phyloP scores from a whole-genome alignment of 2,113 vertebrate species.

The Anseranas semipalmata region DNA sequence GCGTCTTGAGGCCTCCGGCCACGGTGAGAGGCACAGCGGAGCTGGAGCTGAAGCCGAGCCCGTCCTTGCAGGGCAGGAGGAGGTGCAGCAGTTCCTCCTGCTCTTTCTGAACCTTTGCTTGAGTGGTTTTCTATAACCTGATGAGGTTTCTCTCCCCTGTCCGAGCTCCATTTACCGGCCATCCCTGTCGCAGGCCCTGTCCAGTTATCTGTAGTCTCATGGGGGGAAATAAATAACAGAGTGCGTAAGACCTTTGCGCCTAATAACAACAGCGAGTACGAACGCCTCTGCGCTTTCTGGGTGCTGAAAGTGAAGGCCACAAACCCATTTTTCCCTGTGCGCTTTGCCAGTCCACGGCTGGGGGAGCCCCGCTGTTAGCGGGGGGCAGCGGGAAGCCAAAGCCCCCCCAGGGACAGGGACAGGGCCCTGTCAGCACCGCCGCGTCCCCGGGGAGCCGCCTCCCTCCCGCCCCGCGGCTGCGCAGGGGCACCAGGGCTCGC shows the following conservation, averaged over 20 bases:
- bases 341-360: background rate
- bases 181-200: too few relatives aligned
- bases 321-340: too few relatives aligned
- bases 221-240: background rate
- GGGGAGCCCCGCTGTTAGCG: too few relatives aligned
- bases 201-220: background rate
- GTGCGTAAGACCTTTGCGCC: background rate
- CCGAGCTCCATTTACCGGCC: background rate
- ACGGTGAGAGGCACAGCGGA: too few relatives aligned
- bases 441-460: too few relatives aligned
- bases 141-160: background rate
- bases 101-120: background rate
- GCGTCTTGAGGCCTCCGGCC: too few relatives aligned
- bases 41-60: too few relatives aligned
- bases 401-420: background rate
- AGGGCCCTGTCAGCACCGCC: background rate
- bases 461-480: too few relatives aligned
- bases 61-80: too few relatives aligned
- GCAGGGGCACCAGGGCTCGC: too few relatives aligned
- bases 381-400: too few relatives aligned
- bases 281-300: background rate
- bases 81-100: background rate
- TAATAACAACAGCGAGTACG: background rate
- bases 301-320: background rate
- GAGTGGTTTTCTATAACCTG: background rate